phyloP scores from a whole-genome alignment of 2,113 vertebrate genomes.

The Haplochromis vanheusdeni region DNA sequence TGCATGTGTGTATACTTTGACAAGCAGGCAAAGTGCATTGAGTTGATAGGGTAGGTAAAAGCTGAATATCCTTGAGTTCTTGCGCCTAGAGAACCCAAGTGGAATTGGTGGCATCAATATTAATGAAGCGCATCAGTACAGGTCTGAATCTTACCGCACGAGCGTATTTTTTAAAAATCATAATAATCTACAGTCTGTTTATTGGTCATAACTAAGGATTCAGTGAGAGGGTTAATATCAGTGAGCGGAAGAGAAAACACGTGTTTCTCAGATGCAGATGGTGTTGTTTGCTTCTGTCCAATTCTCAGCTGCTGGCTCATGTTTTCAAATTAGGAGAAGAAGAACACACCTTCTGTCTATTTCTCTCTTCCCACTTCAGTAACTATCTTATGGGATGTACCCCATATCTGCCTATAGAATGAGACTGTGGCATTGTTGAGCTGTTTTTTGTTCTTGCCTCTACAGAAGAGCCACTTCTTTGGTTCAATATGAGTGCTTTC shows the following conservation, averaged over 20 bases:
- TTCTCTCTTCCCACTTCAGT: background rate
- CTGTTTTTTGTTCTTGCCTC: background rate
- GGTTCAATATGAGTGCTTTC: background rate
- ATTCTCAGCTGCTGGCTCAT: constrained; percentile 26
- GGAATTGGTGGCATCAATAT: constrained; percentile 34
- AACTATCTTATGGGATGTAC: background rate
- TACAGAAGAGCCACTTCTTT: background rate
- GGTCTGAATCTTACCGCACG: background rate
- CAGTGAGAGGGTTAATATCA: background rate
- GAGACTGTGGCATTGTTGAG: background rate
- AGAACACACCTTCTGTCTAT: background rate
- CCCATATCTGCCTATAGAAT: background rate
- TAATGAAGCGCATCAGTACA: constrained; percentile 25
- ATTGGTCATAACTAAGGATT: background rate
- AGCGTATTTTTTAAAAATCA: background rate
- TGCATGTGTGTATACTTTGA: background rate
- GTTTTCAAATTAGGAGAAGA: constrained; percentile 11
- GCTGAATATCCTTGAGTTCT: constrained; percentile 33
- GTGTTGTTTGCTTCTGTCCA: constrained; percentile 12
- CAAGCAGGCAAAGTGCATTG: constrained; percentile 8
- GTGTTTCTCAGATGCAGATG: constrained; percentile 24
- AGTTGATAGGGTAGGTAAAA: background rate
- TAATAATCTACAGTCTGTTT: background rate
- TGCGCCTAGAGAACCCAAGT: constrained; percentile 1
- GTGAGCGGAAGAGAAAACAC: background rate